These are phyloP conservation scores for Parnassius apollo DNA, from an alignment of 2,888 invertebrate species.

Conservation along the genomic window DNA sequence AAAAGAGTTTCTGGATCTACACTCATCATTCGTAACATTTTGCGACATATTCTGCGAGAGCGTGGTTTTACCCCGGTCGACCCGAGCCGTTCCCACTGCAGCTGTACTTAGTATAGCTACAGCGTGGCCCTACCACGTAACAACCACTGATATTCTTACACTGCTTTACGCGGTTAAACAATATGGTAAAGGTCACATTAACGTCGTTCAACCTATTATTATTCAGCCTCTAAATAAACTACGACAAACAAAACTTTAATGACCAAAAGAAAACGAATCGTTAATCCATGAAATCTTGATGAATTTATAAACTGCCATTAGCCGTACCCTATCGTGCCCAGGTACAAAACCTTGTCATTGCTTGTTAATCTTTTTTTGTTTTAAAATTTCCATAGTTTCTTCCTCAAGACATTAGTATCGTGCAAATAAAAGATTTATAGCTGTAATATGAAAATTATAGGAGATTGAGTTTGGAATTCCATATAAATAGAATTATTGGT, in stretches of 20 bases:
- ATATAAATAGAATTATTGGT: constrained; percentile 6
- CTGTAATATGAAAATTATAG: not conserved
- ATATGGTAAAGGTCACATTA: too few relatives aligned
- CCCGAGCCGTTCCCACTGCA: too few relatives aligned
- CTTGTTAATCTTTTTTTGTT: not conserved
- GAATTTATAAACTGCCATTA: constrained; percentile 7
- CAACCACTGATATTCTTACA: too few relatives aligned
- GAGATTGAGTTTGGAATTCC: constrained; percentile 2
- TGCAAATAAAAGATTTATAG: constrained; percentile 17
- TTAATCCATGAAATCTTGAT: constrained; percentile 1
- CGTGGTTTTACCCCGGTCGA: too few relatives aligned
- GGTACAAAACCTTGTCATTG: constrained; percentile 6
- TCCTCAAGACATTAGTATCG: constrained; percentile 10
- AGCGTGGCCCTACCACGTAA: too few relatives aligned
- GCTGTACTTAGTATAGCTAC: too few relatives aligned
- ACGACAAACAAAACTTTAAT: not conserved
- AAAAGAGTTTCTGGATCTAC: too few relatives aligned
- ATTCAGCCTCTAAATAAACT: not conserved
- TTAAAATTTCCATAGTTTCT: not conserved
- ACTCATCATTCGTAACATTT: too few relatives aligned
- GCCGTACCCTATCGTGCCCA: constrained; percentile 14
- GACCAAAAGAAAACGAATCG: not conserved
- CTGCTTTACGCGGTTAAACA: too few relatives aligned
- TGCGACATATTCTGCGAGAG: too few relatives aligned
- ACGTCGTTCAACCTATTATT: too few relatives aligned